Base-by-base conservation (phyloP, 1,140 invertebrate genomes). In the Uloborus diversus region DNA sequence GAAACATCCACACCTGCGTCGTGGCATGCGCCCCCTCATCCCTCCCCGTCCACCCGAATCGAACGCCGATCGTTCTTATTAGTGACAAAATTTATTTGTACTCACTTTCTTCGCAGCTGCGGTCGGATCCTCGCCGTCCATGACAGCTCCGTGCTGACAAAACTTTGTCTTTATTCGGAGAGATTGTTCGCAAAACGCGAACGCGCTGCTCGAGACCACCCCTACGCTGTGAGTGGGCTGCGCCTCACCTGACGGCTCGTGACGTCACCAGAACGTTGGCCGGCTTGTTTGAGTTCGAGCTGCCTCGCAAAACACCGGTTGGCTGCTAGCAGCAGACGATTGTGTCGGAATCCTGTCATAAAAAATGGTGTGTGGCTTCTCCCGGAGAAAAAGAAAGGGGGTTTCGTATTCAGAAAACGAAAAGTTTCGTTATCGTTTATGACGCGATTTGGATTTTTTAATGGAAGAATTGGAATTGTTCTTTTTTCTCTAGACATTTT, bases 211-310 rank as follows among this genome's bases (percentile, higher is more conserved):
- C 4, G 23, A 27, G 32, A 30, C 17, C 49, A 56, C 66, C 66
- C 66, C 66, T 69, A 56, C 66, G 66, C 66, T 35, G 3, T 23
- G 66, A 69, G 66, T 69, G 66, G 66, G 66, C 32, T 13, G 66
- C 23, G 42, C 51, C 66, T 69, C 30, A 69, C 66, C 66, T 69
- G 66, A 69, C 66, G 51, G 66, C 66, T 69, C 56, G 66, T 69
- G 66, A 69, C 66, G 66, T 69, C 66, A 69, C 51, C 37, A 32
- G 66, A 69, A 51, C 66, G 66, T 69, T 69, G 66, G 66, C 66
- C 66, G 66, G 66, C 49, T 35, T 17, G 3, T 56, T 33, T 25
- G 37, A 42, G 37, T 9, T 42, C 9, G 37, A 42, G 9, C n/a
- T n/a, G n/a, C n/a, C n/a, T n/a, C n/a, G n/a, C n/a, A n/a, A n/a